phyloP scores from a whole-genome alignment of 2,888 invertebrate species.

The Pardosa pseudoannulata region DNA sequence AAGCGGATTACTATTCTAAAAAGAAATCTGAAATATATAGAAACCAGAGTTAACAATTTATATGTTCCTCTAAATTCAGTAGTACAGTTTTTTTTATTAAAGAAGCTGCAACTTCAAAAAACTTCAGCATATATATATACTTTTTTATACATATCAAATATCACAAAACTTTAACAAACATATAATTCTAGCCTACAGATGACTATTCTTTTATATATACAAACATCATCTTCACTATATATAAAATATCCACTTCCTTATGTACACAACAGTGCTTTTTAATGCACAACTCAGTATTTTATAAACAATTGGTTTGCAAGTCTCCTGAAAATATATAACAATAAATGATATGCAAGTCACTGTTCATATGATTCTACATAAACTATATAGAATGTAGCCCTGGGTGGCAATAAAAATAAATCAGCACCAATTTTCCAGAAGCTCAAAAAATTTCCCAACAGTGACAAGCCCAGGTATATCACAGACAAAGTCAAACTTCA shows the following conservation, averaged over 20 bases:
- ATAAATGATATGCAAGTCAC: conserved; percentile 8
- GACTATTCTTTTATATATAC: not conserved
- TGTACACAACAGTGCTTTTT: not conserved
- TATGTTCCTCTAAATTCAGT: too few species aligned
- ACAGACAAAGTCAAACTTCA: conserved; percentile 44
- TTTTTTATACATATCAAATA: too few species aligned
- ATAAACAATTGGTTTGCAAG: not conserved
- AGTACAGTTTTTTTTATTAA: too few species aligned
- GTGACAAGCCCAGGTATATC: conserved; percentile 22
- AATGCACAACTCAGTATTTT: not conserved
- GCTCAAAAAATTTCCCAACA: not conserved
- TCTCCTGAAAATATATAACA: not conserved
- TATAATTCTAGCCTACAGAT: too few species aligned
- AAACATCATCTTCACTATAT: not conserved
- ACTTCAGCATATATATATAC: too few species aligned
- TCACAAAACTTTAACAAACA: too few species aligned
- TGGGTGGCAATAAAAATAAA: not conserved
- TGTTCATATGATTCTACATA: not conserved
- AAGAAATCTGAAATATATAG: too few species aligned
- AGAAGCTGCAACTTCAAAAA: too few species aligned
- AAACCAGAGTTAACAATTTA: too few species aligned
- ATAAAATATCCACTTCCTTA: not conserved
- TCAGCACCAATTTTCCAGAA: conserved; percentile 15
- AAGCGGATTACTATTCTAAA: too few species aligned
- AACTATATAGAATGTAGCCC: not conserved